Evolutionary conservation across 2,888 invertebrate genomes (phyloP).

Genomic region (Drosophila infuscata): DNA sequence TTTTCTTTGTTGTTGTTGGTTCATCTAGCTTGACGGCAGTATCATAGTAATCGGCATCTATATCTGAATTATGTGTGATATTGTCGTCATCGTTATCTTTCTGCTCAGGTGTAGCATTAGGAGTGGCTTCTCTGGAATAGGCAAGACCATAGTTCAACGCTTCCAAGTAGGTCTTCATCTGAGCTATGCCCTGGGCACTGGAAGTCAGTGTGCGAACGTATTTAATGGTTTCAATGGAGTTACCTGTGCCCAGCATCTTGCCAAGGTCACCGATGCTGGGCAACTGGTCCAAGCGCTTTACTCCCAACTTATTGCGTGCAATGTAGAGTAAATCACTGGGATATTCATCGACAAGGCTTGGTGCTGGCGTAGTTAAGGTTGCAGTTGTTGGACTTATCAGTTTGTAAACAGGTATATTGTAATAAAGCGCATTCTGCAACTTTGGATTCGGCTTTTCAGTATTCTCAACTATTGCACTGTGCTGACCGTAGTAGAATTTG

Average conservation of each 20-base stretch:
- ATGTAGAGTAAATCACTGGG: constrained; percentile 79
- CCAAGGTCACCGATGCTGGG: constrained; percentile 77
- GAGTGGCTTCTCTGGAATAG: constrained; percentile 11
- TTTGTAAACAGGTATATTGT: constrained; percentile 66
- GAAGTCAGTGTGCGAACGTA: constrained; percentile 74
- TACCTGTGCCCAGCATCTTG: constrained; percentile 77
- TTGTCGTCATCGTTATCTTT: constrained; percentile 43
- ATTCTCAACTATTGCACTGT: constrained; percentile 69
- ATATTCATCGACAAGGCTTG: constrained; percentile 54
- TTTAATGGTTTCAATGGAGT: constrained; percentile 72
- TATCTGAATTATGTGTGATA: constrained; percentile 34
- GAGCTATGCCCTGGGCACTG: constrained; percentile 75
- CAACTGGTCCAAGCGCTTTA: constrained; percentile 71
- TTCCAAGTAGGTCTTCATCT: constrained; percentile 79
- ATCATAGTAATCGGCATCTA: constrained; percentile 38
- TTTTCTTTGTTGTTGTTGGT: constrained; percentile 5
- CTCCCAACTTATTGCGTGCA: constrained; percentile 74
- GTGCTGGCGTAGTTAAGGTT: constrained; percentile 33
- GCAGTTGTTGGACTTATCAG: constrained; percentile 51
- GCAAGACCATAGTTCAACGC: constrained; percentile 69
- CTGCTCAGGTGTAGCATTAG: constrained; percentile 6
- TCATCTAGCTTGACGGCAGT: constrained; percentile 6
- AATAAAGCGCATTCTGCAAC: constrained; percentile 56
- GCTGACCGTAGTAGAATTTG: constrained; percentile 65
- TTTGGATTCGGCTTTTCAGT: constrained; percentile 46